phyloP scores from a whole-genome alignment of 2,113 vertebrate species.

The Cottus gobio region DNA sequence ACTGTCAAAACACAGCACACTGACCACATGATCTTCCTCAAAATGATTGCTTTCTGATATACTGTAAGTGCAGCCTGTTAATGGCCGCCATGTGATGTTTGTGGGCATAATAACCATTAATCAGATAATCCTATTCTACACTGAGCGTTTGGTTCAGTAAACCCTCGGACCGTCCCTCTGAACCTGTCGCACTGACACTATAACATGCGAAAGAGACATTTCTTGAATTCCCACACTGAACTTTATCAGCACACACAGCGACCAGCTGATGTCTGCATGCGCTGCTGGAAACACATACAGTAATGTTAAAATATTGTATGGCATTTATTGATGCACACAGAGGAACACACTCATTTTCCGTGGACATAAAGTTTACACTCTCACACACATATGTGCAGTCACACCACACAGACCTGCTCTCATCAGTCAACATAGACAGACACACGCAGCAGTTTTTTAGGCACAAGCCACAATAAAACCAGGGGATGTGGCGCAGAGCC shows the following conservation, averaged over 20 bases:
- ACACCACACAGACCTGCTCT: slow-evolving; percentile 12
- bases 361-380: slow-evolving; percentile 17
- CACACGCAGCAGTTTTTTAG: slow-evolving; percentile 49
- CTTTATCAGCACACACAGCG: slow-evolving; percentile 17
- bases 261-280: slow-evolving; percentile 20
- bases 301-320: background rate
- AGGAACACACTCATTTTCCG: slow-evolving; percentile 11
- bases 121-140: background rate
- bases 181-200: slow-evolving; percentile 47
- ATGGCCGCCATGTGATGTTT: background rate
- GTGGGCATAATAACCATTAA: background rate
- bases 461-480: slow-evolving; percentile 73
- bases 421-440: slow-evolving; percentile 36
- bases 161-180: slow-evolving; percentile 16
- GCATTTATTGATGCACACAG: slow-evolving; percentile 20
- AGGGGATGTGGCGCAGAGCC: slow-evolving; percentile 61
- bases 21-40: background rate
- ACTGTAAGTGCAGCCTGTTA: background rate
- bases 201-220: slow-evolving; percentile 54
- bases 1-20: background rate
- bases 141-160: background rate
- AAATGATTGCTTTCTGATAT: slow-evolving; percentile 5
- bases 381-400: background rate
- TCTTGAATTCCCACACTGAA: slow-evolving; percentile 57
- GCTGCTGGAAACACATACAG: slow-evolving; percentile 23